Conservation (phyloP, 2,797 vertebrate species). For the Chelmon rostratus region DNA sequence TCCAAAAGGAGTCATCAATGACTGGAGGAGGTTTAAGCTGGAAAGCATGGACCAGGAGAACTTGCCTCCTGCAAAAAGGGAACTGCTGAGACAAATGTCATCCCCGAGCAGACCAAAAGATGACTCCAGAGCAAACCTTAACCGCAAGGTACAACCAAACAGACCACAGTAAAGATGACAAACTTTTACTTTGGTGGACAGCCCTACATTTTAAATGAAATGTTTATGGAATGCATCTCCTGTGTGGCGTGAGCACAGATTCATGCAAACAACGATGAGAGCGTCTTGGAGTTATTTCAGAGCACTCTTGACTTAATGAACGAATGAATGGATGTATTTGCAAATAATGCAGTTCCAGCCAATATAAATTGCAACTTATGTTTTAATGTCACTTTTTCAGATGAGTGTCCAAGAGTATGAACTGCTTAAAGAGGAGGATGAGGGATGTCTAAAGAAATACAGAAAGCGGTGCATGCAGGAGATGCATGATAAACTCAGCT, state of each 20-base stretch:
- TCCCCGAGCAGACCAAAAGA: constrained; percentile 88
- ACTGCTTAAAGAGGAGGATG: constrained; percentile 93
- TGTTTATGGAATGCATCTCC: neutral
- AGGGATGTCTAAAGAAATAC: constrained; percentile 92
- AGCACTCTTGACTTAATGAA: neutral
- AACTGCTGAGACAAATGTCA: constrained; percentile 96
- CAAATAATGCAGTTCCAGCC: neutral
- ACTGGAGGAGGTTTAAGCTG: constrained; percentile 98
- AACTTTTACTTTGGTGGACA: neutral
- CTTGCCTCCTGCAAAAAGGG: constrained; percentile 89
- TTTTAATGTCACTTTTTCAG: constrained; percentile 76
- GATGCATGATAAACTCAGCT: constrained; percentile 96
- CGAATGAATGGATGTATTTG: too few species aligned
- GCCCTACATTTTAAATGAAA: neutral
- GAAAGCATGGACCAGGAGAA: constrained; percentile 92
- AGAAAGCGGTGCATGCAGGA: constrained; percentile 97
- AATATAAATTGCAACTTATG: neutral
- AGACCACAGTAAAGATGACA: neutral
- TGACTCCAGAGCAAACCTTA: constrained; percentile 85
- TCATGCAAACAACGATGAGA: neutral
- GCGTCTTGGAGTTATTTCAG: neutral
- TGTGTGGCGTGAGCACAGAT: neutral
- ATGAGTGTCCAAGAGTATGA: constrained; percentile 98
- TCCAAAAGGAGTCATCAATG: constrained; percentile 98
- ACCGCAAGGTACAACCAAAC: constrained; percentile 89